Evolutionary conservation across 2,888 invertebrate species (phyloP), one percentile per base, ranked within the genome.

Genomic region (Pristionchus arcanus): DNA sequence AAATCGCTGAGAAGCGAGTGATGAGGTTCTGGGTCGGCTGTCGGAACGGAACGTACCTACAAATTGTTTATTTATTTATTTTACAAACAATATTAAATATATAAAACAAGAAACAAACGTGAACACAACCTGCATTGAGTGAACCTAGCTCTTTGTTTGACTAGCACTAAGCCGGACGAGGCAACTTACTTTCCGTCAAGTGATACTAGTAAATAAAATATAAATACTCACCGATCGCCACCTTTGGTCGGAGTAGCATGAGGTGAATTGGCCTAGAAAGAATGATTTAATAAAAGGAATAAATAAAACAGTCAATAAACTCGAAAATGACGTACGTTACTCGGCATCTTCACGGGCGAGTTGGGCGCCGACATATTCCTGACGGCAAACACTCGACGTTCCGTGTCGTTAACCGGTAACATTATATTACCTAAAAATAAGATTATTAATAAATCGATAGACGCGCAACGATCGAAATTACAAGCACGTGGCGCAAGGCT

Each of bases 211-310:
- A 59, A 49, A 4, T 34, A 34, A 84, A 1, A 31, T 16, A 83
- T 31, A 53, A 28, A 49, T 16, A 85, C 87, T 88, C 53, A 92
- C 66, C 93, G 92, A 88, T 93, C 93, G 2, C 92, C 91, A 31
- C 91, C 91, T 90, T 95, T 95, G 13, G 95, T 95, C 19, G 95
- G 95, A 13, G 95, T 94, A 7, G 93, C 92, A 84, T 96, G 95
- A 3, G 96, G 95, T n/a, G 95, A 95, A 19, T 95, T 94, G n/a
- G 96, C 92, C 42, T 96, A 90, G 84, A 34, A 11, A 34, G 66
- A 13, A n/a, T 63, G 21, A 74, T 74, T 88, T 53, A 53, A 37
- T 28, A 77, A 63, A 66, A 83, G 19, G 28, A 55, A 88, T 37
- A 55, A 31, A n/a, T 37, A 49, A 68, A 85, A 28, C 37, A 66